Conservation (phyloP, 2,113 vertebrate genomes). For the Origma solitaria region DNA sequence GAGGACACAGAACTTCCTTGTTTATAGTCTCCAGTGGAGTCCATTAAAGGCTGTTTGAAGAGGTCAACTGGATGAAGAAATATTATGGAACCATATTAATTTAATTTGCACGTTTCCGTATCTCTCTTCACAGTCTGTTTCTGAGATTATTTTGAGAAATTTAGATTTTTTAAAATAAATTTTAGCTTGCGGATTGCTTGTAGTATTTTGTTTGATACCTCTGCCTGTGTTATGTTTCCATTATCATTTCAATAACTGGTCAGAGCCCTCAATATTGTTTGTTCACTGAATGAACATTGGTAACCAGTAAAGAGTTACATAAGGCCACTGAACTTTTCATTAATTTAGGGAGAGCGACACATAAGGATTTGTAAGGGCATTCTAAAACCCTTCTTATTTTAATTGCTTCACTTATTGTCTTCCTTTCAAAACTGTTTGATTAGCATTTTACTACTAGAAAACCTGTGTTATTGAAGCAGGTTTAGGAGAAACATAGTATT, state of each 20-base stretch:
- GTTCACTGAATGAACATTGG: neutral
- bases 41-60: neutral
- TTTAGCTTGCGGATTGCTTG: neutral
- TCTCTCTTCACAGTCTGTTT: neutral
- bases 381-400: neutral
- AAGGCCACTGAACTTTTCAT: neutral
- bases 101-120: neutral
- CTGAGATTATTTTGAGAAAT: neutral
- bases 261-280: neutral
- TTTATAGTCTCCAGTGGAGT: neutral
- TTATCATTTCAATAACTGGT: neutral
- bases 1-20: neutral
- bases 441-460: neutral
- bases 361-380: neutral
- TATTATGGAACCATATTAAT: neutral
- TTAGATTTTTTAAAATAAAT: neutral
- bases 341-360: neutral
- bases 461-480: neutral
- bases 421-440: neutral
- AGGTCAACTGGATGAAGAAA: neutral
- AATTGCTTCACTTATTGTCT: neutral
- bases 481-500: neutral
- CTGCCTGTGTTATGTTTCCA: neutral
- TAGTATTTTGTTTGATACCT: neutral
- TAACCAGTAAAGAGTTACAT: neutral